A percentile compares a stretch with the other conserved stretches of the same genome.
phyloP scores from a whole-genome alignment of 2,888 invertebrate species.

The Drosophila anceps region DNA sequence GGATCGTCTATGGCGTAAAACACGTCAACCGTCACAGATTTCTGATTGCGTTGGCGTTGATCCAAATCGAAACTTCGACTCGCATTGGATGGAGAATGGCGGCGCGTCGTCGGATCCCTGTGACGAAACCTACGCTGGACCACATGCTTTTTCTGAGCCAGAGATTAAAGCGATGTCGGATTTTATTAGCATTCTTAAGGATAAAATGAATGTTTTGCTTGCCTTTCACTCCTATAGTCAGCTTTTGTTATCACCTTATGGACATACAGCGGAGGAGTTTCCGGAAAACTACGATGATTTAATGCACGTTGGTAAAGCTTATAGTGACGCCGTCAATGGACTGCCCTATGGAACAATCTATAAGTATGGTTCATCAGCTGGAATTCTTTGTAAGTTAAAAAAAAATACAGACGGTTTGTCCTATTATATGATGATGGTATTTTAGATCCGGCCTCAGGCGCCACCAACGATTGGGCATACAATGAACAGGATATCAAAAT shows the following conservation, averaged over 20 bases:
- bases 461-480: conserved; percentile 86
- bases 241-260: conserved; percentile 87
- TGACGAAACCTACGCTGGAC: conserved; percentile 85
- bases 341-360: conserved; percentile 86
- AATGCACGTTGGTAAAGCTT: conserved; percentile 86
- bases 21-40: conserved; percentile 85
- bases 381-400: conserved; percentile 86
- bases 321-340: conserved; percentile 85
- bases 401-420: no score
- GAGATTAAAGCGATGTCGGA: conserved; percentile 86
- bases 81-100: conserved; percentile 78
- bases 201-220: conserved; percentile 86
- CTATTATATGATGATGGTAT: background rate
- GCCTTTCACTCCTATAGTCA: conserved; percentile 89
- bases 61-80: conserved; percentile 80
- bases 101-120: conserved; percentile 86
- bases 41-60: conserved; percentile 80
- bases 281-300: conserved; percentile 85
- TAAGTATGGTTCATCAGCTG: conserved; percentile 86
- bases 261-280: conserved; percentile 84
- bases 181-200: conserved; percentile 84
- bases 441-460: conserved; percentile 83
- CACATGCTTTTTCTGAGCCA: conserved; percentile 87
- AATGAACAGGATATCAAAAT: conserved; percentile 86
- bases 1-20: conserved; percentile 89